Conservation (phyloP, 2,113 vertebrate genomes). For the Cheilinus undulatus region DNA sequence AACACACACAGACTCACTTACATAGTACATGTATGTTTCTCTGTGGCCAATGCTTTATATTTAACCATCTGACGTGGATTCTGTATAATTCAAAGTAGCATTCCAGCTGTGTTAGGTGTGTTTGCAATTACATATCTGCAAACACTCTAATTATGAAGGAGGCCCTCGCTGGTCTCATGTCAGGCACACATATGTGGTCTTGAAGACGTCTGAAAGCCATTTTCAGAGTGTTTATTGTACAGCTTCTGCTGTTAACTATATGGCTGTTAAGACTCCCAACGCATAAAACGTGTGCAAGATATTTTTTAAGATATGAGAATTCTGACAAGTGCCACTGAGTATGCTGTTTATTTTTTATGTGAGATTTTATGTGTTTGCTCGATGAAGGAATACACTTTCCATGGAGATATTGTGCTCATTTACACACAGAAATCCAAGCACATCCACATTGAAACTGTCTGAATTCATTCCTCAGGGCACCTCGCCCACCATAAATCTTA, state of each 20-base stretch:
- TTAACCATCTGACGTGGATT: conserved; percentile 46
- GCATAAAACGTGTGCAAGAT: conserved; percentile 32
- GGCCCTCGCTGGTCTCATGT: conserved; percentile 48
- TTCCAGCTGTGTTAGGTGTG: conserved; percentile 68
- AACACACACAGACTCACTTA: neutral
- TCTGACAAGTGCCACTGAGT: neutral
- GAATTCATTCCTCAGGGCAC: conserved; percentile 31
- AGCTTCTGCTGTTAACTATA: conserved; percentile 51
- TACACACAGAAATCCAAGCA: neutral
- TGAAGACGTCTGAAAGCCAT: conserved; percentile 69
- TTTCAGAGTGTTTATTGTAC: conserved; percentile 68
- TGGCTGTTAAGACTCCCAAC: conserved; percentile 14
- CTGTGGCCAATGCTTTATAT: conserved; percentile 27
- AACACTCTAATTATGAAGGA: conserved; percentile 66
- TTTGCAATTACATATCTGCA: conserved; percentile 75
- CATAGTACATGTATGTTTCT: conserved; percentile 14
- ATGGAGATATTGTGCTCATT: neutral
- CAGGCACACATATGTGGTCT: conserved; percentile 58
- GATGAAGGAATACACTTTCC: conserved; percentile 13
- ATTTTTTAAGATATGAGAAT: conserved; percentile 4
- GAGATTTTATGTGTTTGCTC: conserved; percentile 15
- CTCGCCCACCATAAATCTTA: conserved; percentile 54
- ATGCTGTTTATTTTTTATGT: neutral
- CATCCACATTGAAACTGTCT: conserved; percentile 27
- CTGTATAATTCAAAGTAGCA: conserved; percentile 58